phyloP scores from a whole-genome alignment of 1,140 invertebrate genomes.

The Temnothorax longispinosus region DNA sequence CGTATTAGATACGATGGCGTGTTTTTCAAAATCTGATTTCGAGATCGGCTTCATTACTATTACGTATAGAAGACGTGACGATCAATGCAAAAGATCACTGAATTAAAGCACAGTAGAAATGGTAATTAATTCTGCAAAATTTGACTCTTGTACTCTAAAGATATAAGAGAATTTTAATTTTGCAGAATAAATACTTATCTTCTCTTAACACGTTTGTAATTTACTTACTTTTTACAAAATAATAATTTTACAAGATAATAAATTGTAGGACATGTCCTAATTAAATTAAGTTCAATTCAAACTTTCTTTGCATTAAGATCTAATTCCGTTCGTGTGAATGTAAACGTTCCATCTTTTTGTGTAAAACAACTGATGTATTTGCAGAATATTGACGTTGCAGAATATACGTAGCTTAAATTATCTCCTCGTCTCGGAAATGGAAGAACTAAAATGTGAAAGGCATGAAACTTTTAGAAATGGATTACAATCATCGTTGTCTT shows the following conservation, averaged over 20 bases:
- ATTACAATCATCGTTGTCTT: slow-evolving; percentile 10
- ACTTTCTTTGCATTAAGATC: neutral
- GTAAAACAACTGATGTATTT: neutral
- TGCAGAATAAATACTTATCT: neutral
- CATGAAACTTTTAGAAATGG: slow-evolving; percentile 4
- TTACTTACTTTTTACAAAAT: neutral
- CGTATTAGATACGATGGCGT: no score
- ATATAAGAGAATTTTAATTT: neutral
- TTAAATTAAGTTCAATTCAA: slow-evolving; percentile 9
- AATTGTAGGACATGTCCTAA: neutral
- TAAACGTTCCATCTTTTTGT: neutral
- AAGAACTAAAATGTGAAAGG: slow-evolving; percentile 7
- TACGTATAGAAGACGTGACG: neutral
- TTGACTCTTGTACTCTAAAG: neutral
- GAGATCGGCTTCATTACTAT: neutral
- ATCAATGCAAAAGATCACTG: neutral
- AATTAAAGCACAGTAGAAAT: neutral
- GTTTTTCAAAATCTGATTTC: neutral
- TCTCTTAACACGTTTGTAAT: neutral
- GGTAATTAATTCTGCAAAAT: neutral
- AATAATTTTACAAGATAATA: neutral
- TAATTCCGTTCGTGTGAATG: slow-evolving; percentile 1
- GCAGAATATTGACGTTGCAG: neutral
- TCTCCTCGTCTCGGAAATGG: slow-evolving; percentile 1
- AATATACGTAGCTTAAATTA: slow-evolving; percentile 7